Evolutionary conservation across 2,888 invertebrate genomes (phyloP), one percentile per base, ranked within the genome.

Genomic region (Resseliella maxima): DNA sequence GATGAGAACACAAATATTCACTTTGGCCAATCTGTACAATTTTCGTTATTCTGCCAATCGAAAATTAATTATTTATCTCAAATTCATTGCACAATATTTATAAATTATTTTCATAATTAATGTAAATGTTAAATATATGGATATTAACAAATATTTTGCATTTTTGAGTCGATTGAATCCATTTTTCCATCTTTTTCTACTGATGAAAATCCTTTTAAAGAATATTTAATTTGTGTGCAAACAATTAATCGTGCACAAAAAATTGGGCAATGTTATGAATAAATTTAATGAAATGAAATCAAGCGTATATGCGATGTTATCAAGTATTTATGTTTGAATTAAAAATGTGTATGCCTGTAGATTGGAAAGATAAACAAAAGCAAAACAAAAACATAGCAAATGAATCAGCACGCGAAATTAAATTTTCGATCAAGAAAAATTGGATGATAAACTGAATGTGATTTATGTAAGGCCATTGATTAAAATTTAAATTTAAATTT

Each of bases 221-320:
- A 59, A 59, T 59, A 24, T 59, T 59, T 72, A 72, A 31, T 72
- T 72, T 31, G 31, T 72, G 27, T 72, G 72, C 31, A 31, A 72
- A 72, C 72, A 72, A 72, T 72, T 72, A 72, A 72, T 72, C n/a
- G 35, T 31, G 72, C 72, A 12, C 31, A 18, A 27, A n/a, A n/a
- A 72, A 72, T 72, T 72, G 72, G 72, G 31, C 27, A 72, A 72
- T 72, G 1, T 72, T 35, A 72, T 72, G 72, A 72, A 72, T 72
- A 72, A 72, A 72, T 72, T 72, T 72, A 10, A 72, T 72, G 31
- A 35, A 72, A 31, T 72, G 0, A 5, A 24, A 59, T 24, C 59
- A 27, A 59, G 27, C 59, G 27, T 8, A 72, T 72, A 72, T 15
- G n/a, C 31, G n/a, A 72, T 31, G 18, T 15, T 27, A 35, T 72